Evolutionary conservation across 2,888 invertebrate species (phyloP).

Genomic region (Minunthozetes semirufus): DNA sequence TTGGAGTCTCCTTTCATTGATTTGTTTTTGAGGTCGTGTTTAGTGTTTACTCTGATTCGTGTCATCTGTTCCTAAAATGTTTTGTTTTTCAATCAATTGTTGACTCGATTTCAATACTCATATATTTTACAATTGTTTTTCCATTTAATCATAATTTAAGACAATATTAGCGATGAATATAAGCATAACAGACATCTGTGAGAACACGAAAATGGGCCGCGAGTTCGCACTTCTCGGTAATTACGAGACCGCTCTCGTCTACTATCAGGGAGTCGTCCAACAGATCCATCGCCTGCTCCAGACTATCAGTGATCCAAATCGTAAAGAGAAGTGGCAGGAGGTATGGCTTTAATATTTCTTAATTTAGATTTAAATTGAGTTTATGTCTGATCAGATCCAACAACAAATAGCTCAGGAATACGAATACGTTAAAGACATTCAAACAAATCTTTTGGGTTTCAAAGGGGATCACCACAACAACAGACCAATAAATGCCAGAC

Average conservation of each 20-base stretch:
- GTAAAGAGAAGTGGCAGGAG: slow-evolving; percentile 83
- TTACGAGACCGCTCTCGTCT: slow-evolving; percentile 87
- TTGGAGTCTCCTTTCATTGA: not conserved
- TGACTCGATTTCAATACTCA: not conserved
- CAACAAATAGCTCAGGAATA: slow-evolving; percentile 81
- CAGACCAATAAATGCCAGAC: slow-evolving; percentile 37
- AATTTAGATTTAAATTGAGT: not conserved
- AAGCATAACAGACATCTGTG: slow-evolving; percentile 64
- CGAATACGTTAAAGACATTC: slow-evolving; percentile 77
- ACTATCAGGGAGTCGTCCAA: slow-evolving; percentile 85
- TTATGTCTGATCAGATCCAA: slow-evolving; percentile 60
- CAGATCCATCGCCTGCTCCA: slow-evolving; percentile 77
- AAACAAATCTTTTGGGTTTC: slow-evolving; percentile 67
- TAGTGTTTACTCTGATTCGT: not conserved
- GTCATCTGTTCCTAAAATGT: not conserved
- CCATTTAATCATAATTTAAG: not conserved
- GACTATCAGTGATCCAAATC: slow-evolving; percentile 68
- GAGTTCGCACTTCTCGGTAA: slow-evolving; percentile 92
- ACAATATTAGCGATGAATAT: slow-evolving; percentile 3
- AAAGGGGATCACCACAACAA: slow-evolving; percentile 55
- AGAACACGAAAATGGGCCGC: slow-evolving; percentile 87
- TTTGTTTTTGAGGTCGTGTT: not conserved
- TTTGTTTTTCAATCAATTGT: not conserved
- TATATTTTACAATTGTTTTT: not conserved
- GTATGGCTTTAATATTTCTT: slow-evolving; percentile 52